Evolutionary conservation across 2,888 invertebrate species (phyloP), one percentile per base, ranked within the genome.

Genomic region (Prosopocoilus inquinatus): DNA sequence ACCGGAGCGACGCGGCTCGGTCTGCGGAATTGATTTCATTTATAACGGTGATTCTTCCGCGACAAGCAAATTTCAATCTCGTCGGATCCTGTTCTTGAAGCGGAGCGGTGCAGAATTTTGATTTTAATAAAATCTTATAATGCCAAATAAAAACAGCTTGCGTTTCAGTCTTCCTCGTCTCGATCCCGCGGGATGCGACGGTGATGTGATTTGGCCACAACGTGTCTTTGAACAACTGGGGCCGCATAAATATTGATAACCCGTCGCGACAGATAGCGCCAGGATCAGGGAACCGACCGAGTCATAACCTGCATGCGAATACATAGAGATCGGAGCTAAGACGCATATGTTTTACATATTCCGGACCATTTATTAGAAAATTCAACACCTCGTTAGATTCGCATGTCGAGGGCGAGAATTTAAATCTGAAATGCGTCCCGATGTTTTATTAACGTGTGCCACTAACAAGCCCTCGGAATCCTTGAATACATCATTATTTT

Each of bases 11-110:
- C 64, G 60, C 54, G 57, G 58, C 54, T 64, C 64, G n/a, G 45
- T 66, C 62, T 63, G 56, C 58, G 60, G 66, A 71, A 72, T 72
- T 71, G 70, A 72, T 72, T 72, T 69, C 72, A 70, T 72, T 70
- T 70, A 69, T 71, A 70, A 68, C 67, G 63, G 60, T 59, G 63
- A 64, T 13, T 41, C 9, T 62, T 65, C 62, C 60, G 59, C 60
- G 70, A 64, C 67, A 64, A 59, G 65, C 65, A 64, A 67, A 70
- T 69, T 70, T 69, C 70, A 70, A 70, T 68, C 67, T 66, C 60
- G 44, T 47, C 57, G 55, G 56, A 59, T 59, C 58, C 59, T 32
- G n/a, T n/a, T 39, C 39, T 16, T 38, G 20, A 28, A 28, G 20
- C 20, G 20, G 57, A 49, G 53, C 44, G 41, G 53, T 44, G 44